Percentiles rank a stretch among this genome's conserved stretches.
Conservation (phyloP, 2,113 vertebrate species). For the Perca fluviatilis region DNA sequence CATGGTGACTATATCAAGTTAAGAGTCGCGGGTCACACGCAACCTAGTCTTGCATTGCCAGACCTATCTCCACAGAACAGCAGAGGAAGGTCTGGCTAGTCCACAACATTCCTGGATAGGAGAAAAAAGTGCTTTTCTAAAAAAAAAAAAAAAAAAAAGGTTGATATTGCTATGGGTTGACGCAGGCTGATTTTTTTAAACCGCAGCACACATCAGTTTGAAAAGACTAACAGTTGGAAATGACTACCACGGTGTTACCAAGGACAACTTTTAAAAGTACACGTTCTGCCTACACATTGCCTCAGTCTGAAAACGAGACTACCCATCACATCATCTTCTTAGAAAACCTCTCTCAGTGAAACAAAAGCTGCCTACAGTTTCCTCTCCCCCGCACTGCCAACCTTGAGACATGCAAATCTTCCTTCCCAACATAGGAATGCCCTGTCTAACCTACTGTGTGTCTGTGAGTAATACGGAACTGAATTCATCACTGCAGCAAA, state of each 20-base stretch:
- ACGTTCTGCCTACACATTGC: neutral
- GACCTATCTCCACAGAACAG: no score
- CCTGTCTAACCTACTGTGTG: neutral
- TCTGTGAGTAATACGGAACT: neutral
- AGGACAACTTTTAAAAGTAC: neutral
- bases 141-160: no score
- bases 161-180: neutral
- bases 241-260: neutral
- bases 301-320: neutral
- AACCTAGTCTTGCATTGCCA: neutral
- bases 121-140: no score
- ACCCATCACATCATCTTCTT: neutral
- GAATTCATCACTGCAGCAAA: neutral
- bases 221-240: neutral
- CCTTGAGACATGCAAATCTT: neutral
- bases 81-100: no score
- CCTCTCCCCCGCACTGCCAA: neutral
- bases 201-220: neutral
- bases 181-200: neutral
- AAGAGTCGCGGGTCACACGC: conserved; percentile 16
- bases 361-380: conserved; percentile 19
- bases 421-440: neutral
- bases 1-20: conserved; percentile 44
- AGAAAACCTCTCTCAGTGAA: conserved; percentile 6
- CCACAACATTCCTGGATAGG: no score